Base-by-base conservation (phyloP, 2,113 vertebrate species). In the Cottus gobio region DNA sequence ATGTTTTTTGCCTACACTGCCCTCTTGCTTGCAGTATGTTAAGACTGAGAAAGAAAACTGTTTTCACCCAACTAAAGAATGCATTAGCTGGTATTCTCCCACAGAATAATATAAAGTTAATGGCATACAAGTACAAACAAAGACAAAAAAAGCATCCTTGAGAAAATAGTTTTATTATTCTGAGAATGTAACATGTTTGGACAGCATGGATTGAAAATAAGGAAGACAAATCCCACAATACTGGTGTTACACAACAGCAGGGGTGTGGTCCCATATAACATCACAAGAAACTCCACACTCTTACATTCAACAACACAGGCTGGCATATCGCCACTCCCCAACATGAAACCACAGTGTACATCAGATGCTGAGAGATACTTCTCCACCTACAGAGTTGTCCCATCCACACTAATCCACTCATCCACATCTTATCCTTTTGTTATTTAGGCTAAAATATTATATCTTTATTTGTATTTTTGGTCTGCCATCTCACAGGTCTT, bases 81-180 rank as follows among this genome's bases (percentile, higher is more conserved):
- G 31, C 37, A 16, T 15, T 6, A 60, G 12, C 20, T 36, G 34
- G 6, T 9, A 18, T 36, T 30, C 24, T 42, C 36, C n/a, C 11
- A 39, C 46, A 15, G 16, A 37, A 15, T 13, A 34, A 31, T 13
- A 58, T 13, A 8, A 9, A 9, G n/a, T 28, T 7, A 50, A 18
- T 22, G 5, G 22, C 46, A 37, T 24, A 30, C 22, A 46, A 46
- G 10, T 68, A 56, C 66, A 78, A 2, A 37, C 20, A 46, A 73
- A 50, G 11, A 76, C 22, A 46, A 24, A 50, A n/a, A 64, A 63
- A 46, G 2, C 31, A 67, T 74, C 50, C 9, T 37, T 66, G 28
- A 71, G 71, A 88, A 28, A 91, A 86, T 62, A 83, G 9, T 66
- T 85, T 93, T 90, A 92, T 89, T 90, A 66, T 79, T 46, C 34